Base-by-base conservation (phyloP, 2,888 invertebrate species). In the Omphaloscelis lunosa region DNA sequence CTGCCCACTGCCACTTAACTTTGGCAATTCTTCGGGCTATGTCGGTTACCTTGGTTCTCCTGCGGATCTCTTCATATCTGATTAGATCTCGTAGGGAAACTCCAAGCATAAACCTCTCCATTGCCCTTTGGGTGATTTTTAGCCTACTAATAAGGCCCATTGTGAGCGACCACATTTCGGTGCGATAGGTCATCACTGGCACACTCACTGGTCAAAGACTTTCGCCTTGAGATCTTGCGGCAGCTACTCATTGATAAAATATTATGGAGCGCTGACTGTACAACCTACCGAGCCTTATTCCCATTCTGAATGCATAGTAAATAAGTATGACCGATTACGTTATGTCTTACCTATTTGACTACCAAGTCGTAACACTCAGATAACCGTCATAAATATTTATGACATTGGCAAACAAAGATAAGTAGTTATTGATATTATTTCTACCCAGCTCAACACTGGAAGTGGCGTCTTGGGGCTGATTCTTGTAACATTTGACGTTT, bases 301-400 rank as follows among this genome's bases (percentile, higher is more conserved):
- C 9, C n/a, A 68, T 75, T 75, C 34, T 6, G 34, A 68, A 51
- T 58, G 51, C 48, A 34, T 27, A 27, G 67, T 58, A 81, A 68
- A 68, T 39, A 76, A 59, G 11, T 65, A 76, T 34, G 27, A n/a
- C 15, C 51, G 56, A 80, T 78, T 78, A 67, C 51, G 39, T 61
- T 67, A 67, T 62, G 56, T 70, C 34, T 39, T 58, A 72, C 65
- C 48, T 75, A 66, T 83, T 82, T 75, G 41, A 72, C 69, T 70
- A 72, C 69, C 45, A 65, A 65, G 73, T 29, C 53, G 67, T 62
- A 83, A 68, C 51, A n/a, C 45, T 61, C 29, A 48, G 58, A 69
- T 69, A 65, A 39, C 41, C 58, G 51, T 72, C 63, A 62, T 65
- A 72, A 82, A 80, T 83, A 77, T 80, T 80, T 83, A 80, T 83